These are phyloP conservation scores for Drosophila austrosaltans DNA, from an alignment of 2,888 invertebrate genomes.

Conservation along the genomic window DNA sequence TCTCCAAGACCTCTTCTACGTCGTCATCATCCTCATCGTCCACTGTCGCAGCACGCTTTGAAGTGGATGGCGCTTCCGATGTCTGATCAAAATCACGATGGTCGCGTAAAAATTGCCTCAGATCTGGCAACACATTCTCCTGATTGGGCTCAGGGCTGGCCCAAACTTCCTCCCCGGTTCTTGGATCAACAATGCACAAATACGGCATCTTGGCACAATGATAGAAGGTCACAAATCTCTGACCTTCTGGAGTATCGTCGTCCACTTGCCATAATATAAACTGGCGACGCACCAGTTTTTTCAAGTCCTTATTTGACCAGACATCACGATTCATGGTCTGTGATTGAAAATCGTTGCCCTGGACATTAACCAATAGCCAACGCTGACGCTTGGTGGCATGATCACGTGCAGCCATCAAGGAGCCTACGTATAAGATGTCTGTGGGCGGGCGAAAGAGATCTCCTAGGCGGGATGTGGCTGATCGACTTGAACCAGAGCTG, in stretches of 20 bases:
- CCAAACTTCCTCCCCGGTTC: slow-evolving; percentile 86
- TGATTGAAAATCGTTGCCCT: slow-evolving; percentile 88
- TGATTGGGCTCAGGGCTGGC: slow-evolving; percentile 75
- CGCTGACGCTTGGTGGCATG: slow-evolving; percentile 85
- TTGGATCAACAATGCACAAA: slow-evolving; percentile 87
- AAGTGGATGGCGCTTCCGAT: slow-evolving; percentile 72
- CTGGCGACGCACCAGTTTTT: slow-evolving; percentile 86
- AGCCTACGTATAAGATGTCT: slow-evolving; percentile 87
- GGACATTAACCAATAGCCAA: slow-evolving; percentile 89
- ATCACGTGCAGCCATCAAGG: slow-evolving; percentile 86
- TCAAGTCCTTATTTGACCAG: slow-evolving; percentile 87
- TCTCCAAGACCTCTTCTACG: slow-evolving; percentile 48
- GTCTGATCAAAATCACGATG: slow-evolving; percentile 75
- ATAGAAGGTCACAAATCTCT: slow-evolving; percentile 87
- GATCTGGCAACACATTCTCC: slow-evolving; percentile 69
- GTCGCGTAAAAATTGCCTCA: slow-evolving; percentile 69
- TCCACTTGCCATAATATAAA: slow-evolving; percentile 89
- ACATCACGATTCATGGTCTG: slow-evolving; percentile 89
- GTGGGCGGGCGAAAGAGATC: slow-evolving; percentile 88
- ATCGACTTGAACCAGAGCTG: slow-evolving; percentile 38
- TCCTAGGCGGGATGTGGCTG: slow-evolving; percentile 85
- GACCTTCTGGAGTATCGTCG: slow-evolving; percentile 85
- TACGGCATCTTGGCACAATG: slow-evolving; percentile 86
- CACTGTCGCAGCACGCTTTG: slow-evolving; percentile 66
- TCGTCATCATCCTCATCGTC: slow-evolving; percentile 57